A percentile compares a stretch with the other conserved stretches of the same genome.
These are phyloP conservation scores for Heloderma charlesbogerti DNA, from an alignment of 2,113 vertebrate genomes.

Conservation along the genomic window DNA sequence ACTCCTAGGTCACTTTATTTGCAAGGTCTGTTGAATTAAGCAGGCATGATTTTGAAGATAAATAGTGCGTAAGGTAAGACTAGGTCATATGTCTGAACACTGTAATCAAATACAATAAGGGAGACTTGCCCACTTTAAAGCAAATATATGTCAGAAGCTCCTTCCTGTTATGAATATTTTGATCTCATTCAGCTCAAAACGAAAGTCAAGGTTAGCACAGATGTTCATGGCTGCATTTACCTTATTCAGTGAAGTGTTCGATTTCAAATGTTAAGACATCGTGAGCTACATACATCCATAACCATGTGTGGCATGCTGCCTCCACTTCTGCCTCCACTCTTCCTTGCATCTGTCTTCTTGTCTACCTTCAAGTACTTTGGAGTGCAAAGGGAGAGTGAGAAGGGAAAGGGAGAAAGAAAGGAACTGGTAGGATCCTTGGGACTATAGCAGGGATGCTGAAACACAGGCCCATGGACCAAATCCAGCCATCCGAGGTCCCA, in stretches of 20 bases:
- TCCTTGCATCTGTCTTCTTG: background rate
- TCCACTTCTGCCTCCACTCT: background rate
- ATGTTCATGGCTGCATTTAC: background rate
- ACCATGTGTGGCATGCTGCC: background rate
- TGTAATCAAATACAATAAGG: background rate
- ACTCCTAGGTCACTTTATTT: constrained; percentile 13
- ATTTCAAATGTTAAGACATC: background rate
- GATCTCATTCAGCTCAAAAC: background rate
- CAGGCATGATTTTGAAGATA: constrained; percentile 21
- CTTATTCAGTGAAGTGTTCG: constrained; percentile 26
- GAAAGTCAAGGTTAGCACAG: background rate
- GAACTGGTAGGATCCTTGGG: background rate
- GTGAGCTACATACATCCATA: background rate
- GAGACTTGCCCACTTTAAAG: background rate
- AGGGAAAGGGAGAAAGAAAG: background rate
- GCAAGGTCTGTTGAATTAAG: background rate
- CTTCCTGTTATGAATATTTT: background rate
- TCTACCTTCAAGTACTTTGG: background rate
- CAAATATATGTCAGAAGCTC: background rate
- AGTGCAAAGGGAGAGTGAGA: background rate
- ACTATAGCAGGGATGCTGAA: background rate
- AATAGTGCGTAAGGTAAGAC: background rate
- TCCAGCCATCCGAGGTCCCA: background rate
- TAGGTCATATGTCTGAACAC: background rate
- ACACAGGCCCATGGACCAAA: background rate